Evolutionary conservation across 2,888 invertebrate species (phyloP), one percentile per base, ranked within the genome.

Genomic region (Helicoverpa assulta): DNA sequence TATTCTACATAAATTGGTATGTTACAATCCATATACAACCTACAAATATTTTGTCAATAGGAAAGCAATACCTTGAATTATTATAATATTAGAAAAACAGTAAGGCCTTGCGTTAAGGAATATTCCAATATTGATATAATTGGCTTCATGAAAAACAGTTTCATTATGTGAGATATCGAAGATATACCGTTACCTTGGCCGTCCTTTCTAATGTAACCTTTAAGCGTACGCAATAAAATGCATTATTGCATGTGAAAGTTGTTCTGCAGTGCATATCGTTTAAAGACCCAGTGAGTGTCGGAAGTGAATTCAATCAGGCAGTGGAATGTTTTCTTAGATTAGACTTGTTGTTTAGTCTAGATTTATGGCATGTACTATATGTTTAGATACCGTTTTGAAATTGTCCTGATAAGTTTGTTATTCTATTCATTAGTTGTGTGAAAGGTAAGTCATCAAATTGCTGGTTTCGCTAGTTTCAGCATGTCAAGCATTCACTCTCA

Each of bases 191-290:
- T 77, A 76, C 14, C 26, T 54, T 70, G 3, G 19, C 64, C 26
- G 19, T 8, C 14, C 21, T 76, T 64, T 60, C 56, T 67, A 70
- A 40, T 70, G 29, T 76, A 52, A 56, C 18, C 40, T 66, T 12
- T 76, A 70, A 0, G 0, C 2, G 16, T 40, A 57, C 60, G 57
- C 40, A 60, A 67, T 71, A 70, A 50, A 76, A 64, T 19, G 7
- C 54, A 60, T 40, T 70, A 53, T 66, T 60, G 77, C 54, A 54
- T 60, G 71, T 52, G 59, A 76, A 77, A 76, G 70, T 60, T 59
- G 18, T 18, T 21, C 33, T 53, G 16, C 16, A 56, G 47, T 67
- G 50, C 40, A 74, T 64, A 16, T 51, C 66, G 40, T 6, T 55
- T 71, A 1, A 29, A 43, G 29, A 26, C 19, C 19, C 26, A 40